Conservation (phyloP, 2,888 invertebrate species). For the Gandaritis pyraliata region DNA sequence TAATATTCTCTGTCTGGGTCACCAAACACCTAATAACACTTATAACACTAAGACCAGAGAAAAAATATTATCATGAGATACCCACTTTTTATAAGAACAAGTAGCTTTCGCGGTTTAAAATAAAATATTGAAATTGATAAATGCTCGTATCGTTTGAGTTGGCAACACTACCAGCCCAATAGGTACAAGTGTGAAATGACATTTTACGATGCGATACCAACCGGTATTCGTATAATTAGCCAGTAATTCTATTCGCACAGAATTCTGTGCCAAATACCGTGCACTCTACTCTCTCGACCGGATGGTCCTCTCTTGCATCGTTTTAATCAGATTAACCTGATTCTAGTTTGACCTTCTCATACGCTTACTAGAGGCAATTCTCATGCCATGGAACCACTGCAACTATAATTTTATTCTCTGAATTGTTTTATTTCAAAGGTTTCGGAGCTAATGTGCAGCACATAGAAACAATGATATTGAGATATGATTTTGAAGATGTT, state of each 20-base stretch:
- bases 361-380: conserved; percentile 7
- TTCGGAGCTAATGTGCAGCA: too few species aligned
- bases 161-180: conserved; percentile 24
- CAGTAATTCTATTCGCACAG: conserved; percentile 68
- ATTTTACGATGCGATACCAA: conserved; percentile 57
- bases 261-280: conserved; percentile 52
- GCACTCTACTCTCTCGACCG: conserved; percentile 29
- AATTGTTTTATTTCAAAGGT: neutral
- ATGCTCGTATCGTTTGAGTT: neutral
- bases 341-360: conserved; percentile 27
- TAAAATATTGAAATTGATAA: too few species aligned
- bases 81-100: too few species aligned
- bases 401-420: neutral
- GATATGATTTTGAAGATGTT: too few species aligned
- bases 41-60: too few species aligned
- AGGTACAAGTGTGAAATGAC: conserved; percentile 70
- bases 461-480: too few species aligned
- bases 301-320: conserved; percentile 27
- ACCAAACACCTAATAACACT: too few species aligned
- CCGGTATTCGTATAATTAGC: conserved; percentile 73
- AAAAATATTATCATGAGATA: too few species aligned
- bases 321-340: conserved; percentile 31
- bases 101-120: too few species aligned
- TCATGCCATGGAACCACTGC: neutral
- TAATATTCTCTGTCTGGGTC: too few species aligned